Evolutionary conservation across 2,888 invertebrate genomes (phyloP).

Genomic region (Gastracanthus pulcherrimus): DNA sequence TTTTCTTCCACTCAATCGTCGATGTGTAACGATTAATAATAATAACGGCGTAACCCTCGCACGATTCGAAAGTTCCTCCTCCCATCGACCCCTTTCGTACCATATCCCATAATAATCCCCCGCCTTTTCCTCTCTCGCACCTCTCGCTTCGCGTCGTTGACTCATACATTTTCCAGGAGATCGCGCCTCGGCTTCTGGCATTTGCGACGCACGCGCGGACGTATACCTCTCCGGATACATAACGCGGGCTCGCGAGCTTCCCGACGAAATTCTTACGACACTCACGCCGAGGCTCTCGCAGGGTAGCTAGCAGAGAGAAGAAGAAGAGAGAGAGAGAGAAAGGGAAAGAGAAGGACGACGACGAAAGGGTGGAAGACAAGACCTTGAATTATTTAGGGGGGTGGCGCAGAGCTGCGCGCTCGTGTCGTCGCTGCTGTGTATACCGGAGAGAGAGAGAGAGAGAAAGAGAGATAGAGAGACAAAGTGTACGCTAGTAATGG

Average conservation of each 20-base stretch:
- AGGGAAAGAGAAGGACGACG: conserved; percentile 17
- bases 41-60: too few relatives aligned
- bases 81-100: too few relatives aligned
- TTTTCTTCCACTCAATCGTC: too few relatives aligned
- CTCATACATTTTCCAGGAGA: conserved; percentile 63
- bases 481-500: conserved; percentile 64
- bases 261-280: conserved; percentile 40
- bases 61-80: too few relatives aligned
- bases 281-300: conserved; percentile 16
- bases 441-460: conserved; percentile 46
- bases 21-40: too few relatives aligned
- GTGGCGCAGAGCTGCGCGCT: conserved; percentile 25
- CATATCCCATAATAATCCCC: neutral
- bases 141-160: conserved; percentile 32
- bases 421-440: conserved; percentile 50
- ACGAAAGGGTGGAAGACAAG: conserved; percentile 55
- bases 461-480: conserved; percentile 49
- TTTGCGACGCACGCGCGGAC: neutral
- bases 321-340: neutral
- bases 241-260: conserved; percentile 11
- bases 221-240: conserved; percentile 16
- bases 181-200: conserved; percentile 53
- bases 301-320: too few relatives aligned
- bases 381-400: conserved; percentile 66
- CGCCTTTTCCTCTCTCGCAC: conserved; percentile 5